Conservation (phyloP, 2,797 vertebrate species). For the Trichosurus vulpecula region DNA sequence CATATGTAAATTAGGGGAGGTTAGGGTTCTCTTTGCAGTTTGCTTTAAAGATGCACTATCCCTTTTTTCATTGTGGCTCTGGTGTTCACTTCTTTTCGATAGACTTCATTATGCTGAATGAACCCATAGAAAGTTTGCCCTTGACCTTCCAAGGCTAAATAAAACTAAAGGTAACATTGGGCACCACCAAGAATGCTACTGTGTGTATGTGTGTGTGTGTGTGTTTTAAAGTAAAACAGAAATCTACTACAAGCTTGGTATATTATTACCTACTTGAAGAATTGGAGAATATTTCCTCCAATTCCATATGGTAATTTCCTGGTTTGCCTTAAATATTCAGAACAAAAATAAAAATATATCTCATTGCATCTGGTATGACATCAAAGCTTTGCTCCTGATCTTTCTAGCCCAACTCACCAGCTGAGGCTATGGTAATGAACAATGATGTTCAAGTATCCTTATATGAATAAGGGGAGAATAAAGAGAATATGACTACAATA, state of each 20-base stretch:
- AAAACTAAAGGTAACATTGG: background rate
- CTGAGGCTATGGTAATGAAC: background rate
- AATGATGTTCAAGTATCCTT: background rate
- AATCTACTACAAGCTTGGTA: background rate
- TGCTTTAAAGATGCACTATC: constrained; percentile 91
- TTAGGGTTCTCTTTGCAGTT: constrained; percentile 91
- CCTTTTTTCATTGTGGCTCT: constrained; percentile 66
- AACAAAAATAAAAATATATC: constrained; percentile 41
- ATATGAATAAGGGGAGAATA: background rate
- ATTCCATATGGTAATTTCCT: constrained; percentile 31
- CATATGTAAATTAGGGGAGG: constrained; percentile 96
- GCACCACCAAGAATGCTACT: background rate
- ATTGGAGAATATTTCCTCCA: background rate
- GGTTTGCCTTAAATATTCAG: constrained; percentile 46
- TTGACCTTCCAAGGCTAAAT: background rate
- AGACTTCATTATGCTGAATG: constrained; percentile 46
- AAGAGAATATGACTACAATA: background rate
- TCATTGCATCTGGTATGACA: background rate
- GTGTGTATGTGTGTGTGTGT: background rate
- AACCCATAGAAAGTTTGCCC: constrained; percentile 52
- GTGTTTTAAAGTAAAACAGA: constrained; percentile 19
- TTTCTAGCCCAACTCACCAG: background rate
- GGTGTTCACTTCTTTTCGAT: constrained; percentile 48
- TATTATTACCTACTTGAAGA: constrained; percentile 39
- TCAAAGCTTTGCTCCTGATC: constrained; percentile 19